phyloP scores from a whole-genome alignment of 2,888 invertebrate genomes.

The Leucoma salicis region DNA sequence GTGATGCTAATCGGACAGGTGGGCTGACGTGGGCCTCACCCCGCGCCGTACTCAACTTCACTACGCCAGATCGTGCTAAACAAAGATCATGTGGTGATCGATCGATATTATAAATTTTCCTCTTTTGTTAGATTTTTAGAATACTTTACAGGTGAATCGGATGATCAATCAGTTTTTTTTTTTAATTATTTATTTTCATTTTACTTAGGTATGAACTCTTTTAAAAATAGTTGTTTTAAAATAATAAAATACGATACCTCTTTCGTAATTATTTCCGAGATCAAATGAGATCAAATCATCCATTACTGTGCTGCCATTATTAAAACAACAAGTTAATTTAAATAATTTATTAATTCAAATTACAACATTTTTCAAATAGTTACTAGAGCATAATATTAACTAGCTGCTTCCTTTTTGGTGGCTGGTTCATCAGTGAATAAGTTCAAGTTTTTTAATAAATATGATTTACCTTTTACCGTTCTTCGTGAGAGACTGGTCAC shows the following conservation, averaged over 20 bases:
- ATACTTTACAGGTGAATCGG: slow-evolving; percentile 30
- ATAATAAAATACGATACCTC: not conserved
- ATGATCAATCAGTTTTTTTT: slow-evolving; percentile 31
- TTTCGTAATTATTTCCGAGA: no score
- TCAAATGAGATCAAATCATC: no score
- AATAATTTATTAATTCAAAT: no score
- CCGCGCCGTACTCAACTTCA: slow-evolving; percentile 34
- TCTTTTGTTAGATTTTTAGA: slow-evolving; percentile 39
- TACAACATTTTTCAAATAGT: no score
- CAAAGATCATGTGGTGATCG: slow-evolving; percentile 57
- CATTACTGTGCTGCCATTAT: no score
- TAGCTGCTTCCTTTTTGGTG: no score
- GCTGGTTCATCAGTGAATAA: no score
- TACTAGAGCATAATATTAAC: no score
- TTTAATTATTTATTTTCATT: not conserved
- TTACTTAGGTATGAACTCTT: not conserved
- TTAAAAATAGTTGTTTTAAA: not conserved
- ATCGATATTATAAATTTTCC: slow-evolving; percentile 51
- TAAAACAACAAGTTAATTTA: no score
- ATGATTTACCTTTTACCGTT: no score
- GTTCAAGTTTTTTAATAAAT: no score
- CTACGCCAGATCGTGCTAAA: slow-evolving; percentile 39
- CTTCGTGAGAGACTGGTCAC: no score
- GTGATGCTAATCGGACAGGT: slow-evolving; percentile 80
- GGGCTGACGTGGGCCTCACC: slow-evolving; percentile 59